phyloP scores from a whole-genome alignment of 35 echinoderm and acorn worm genomes.

The Heliocidaris erythrogramma region DNA sequence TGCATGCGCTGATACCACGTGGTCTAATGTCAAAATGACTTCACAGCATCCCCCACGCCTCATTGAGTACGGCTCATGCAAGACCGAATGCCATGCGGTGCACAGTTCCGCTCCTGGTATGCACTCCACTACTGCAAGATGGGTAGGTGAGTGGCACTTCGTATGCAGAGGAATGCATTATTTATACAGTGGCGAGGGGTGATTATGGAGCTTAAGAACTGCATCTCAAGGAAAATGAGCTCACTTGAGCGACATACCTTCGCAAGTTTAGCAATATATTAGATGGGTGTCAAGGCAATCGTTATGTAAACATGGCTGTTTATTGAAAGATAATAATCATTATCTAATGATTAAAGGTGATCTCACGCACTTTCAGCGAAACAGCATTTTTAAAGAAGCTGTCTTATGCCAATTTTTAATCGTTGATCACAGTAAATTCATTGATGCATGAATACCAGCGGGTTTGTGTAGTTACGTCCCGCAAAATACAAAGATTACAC shows the following conservation, averaged over 20 bases:
- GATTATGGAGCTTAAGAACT: not conserved
- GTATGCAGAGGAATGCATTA: not conserved
- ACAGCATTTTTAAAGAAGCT: not conserved
- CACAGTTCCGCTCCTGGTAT: not conserved
- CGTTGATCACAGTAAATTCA: not conserved
- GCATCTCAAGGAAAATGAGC: not conserved
- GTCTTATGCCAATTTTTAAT: not conserved
- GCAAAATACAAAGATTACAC: no score
- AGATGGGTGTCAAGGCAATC: not conserved
- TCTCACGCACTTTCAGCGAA: not conserved
- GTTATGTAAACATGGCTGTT: not conserved
- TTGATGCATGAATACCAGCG: no score
- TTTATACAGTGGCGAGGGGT: not conserved
- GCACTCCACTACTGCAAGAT: not conserved
- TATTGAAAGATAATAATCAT: not conserved
- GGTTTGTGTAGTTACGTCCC: no score
- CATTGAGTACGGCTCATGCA: not conserved
- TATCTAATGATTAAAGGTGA: not conserved
- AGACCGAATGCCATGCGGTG: not conserved
- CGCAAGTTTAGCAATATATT: not conserved
- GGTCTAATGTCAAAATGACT: constrained; percentile 17
- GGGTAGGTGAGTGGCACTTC: not conserved
- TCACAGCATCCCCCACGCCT: not conserved
- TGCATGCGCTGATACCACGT: not conserved
- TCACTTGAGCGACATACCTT: not conserved